Evolutionary conservation across 2,113 vertebrate species (phyloP).

Genomic region (Percina caprodes): DNA sequence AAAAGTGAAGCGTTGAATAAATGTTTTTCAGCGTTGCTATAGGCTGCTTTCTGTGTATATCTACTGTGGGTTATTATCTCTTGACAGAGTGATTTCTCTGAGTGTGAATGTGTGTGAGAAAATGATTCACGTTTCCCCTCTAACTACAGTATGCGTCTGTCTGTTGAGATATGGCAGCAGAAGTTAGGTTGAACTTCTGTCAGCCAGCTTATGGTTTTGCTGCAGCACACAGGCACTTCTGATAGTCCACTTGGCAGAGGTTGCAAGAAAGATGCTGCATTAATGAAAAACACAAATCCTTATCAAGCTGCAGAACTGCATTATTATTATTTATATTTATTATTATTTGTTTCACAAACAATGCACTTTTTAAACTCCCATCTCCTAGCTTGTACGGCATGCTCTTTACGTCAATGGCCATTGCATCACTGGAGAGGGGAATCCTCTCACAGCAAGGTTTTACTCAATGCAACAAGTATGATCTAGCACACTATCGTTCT

Average conservation of each 20-base stretch:
- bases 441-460: neutral
- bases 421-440: neutral
- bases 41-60: neutral
- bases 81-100: neutral
- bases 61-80: neutral
- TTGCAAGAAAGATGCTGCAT: neutral
- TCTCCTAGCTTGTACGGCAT: neutral
- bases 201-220: conserved; percentile 23
- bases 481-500: neutral
- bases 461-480: neutral
- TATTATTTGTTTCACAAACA: neutral
- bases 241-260: neutral
- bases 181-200: conserved; percentile 63
- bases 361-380: neutral
- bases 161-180: conserved; percentile 35
- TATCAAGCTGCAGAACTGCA: neutral
- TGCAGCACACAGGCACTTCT: neutral
- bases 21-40: neutral
- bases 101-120: conserved; percentile 8
- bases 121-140: conserved; percentile 8
- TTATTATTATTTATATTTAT: neutral
- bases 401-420: neutral
- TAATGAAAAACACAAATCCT: neutral
- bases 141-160: conserved; percentile 2
- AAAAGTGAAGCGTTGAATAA: neutral